Evolutionary conservation across 1,140 invertebrate species (phyloP), one percentile per base, ranked within the genome.

Genomic region (Rhagoletis zephyria): DNA sequence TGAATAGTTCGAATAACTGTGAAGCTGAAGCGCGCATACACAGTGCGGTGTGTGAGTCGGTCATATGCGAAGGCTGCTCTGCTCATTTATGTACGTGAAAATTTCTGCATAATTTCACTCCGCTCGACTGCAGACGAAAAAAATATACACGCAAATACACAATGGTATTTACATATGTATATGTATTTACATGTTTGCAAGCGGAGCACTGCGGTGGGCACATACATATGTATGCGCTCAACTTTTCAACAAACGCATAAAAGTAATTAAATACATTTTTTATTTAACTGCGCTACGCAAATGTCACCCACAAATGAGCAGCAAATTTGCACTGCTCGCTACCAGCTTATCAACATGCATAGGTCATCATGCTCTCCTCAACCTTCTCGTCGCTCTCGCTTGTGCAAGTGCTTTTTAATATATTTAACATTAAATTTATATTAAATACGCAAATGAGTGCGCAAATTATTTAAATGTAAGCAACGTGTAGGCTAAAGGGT

Each of bases 191-290:
- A 3, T 67, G 64, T 30, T 5, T 65, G 64, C 30, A 40, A 30
- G 19, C 64, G 10, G 5, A 14, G 16, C 4, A 63, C 4, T 81
- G n/a, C 19, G 16, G 45, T 77, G 40, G 48, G n/a, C 51, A 56
- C 45, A 81, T 81, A 56, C 45, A 81, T 81, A 14, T 81, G 48
- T 16, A n/a, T 81, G 51, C 74, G 30, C 30, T 30, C 30, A 6
- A 48, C 14, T 56, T 81, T 81, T 81, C n/a, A 81, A n/a, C 51
- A 81, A 81, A 56, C 48, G 51, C 74, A 81, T 51, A 81, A 81
- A 81, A 81, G 74, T 81, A 81, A 81, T 81, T 81, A 81, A 81
- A 81, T 81, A 59, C 16, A 81, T 81, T 81, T 81, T 81, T 81
- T 81, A 56, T 51, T 81, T 59, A 74, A 48, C 16, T 48, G 5